phyloP scores from a whole-genome alignment of 2,797 vertebrate genomes.

The Simalia tracyae region DNA sequence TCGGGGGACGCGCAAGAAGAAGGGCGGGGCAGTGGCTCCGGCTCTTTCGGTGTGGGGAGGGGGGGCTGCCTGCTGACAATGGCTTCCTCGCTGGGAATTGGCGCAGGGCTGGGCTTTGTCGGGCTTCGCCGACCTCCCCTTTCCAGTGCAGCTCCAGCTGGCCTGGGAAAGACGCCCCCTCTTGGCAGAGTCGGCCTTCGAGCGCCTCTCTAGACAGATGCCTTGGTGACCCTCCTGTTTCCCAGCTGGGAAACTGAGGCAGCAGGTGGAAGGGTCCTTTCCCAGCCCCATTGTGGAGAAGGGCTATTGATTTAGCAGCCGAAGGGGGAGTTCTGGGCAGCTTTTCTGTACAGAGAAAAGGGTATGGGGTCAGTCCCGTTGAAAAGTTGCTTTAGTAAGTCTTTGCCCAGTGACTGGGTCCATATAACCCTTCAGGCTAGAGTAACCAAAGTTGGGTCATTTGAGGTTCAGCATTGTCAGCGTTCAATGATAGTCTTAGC shows the following conservation, averaged over 20 bases:
- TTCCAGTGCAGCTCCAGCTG: neutral
- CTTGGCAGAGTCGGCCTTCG: neutral
- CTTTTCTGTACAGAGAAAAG: neutral
- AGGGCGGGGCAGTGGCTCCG: neutral
- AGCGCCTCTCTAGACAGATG: neutral
- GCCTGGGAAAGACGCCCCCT: neutral
- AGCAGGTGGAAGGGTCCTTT: neutral
- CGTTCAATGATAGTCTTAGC: neutral
- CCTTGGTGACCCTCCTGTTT: neutral
- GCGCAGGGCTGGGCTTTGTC: conserved; percentile 8
- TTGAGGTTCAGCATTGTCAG: neutral
- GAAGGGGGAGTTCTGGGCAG: neutral
- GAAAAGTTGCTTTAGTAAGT: neutral
- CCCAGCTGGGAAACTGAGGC: neutral
- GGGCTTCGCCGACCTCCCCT: neutral
- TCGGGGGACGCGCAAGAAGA: neutral
- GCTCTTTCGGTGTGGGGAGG: neutral
- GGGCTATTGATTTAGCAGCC: neutral
- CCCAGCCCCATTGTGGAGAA: neutral
- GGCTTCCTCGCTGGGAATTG: neutral
- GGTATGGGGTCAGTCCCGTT: neutral
- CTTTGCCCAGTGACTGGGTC: neutral
- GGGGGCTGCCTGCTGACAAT: neutral
- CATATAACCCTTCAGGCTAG: neutral
- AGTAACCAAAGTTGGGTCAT: neutral